These are phyloP conservation scores for Spodoptera picta DNA, from an alignment of 2,888 invertebrate species.

Conservation along the genomic window DNA sequence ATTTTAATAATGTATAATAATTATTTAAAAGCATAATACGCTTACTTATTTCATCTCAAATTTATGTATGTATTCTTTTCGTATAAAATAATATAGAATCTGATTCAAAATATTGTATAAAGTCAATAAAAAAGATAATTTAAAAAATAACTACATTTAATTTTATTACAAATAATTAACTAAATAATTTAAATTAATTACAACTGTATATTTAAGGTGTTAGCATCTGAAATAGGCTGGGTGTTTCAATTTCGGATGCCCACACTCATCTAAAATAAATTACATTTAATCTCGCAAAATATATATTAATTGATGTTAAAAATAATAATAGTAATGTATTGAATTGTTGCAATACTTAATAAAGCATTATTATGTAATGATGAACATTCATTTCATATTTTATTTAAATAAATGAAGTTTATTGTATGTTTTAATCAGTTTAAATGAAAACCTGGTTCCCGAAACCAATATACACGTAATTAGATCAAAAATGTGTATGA, in stretches of 20 bases:
- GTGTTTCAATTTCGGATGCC: conserved; percentile 61
- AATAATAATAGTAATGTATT: conserved; percentile 52
- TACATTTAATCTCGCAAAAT: conserved; percentile 37
- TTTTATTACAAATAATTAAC: conserved; percentile 6
- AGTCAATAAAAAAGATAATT: background rate
- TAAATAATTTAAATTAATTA: conserved; percentile 14
- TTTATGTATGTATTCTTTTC: background rate
- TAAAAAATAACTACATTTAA: conserved; percentile 10
- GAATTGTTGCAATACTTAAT: conserved; percentile 61
- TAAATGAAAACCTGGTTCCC: conserved; percentile 20
- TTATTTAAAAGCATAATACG: conserved; percentile 65
- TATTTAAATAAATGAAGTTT: conserved; percentile 44
- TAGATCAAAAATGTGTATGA: conserved; percentile 1
- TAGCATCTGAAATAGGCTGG: conserved; percentile 68
- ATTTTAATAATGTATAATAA: conserved; percentile 35
- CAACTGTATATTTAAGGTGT: conserved; percentile 36
- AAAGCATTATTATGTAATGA: conserved; percentile 61
- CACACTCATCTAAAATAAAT: conserved; percentile 31
- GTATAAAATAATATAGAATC: too few species aligned
- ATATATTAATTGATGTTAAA: conserved; percentile 59
- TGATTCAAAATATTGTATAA: background rate
- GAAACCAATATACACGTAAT: background rate
- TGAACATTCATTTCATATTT: conserved; percentile 57
- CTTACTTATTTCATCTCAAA: conserved; percentile 55
- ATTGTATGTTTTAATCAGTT: conserved; percentile 47